Conservation (phyloP, 2,113 vertebrate genomes). For the Clarias macrocephalus region DNA sequence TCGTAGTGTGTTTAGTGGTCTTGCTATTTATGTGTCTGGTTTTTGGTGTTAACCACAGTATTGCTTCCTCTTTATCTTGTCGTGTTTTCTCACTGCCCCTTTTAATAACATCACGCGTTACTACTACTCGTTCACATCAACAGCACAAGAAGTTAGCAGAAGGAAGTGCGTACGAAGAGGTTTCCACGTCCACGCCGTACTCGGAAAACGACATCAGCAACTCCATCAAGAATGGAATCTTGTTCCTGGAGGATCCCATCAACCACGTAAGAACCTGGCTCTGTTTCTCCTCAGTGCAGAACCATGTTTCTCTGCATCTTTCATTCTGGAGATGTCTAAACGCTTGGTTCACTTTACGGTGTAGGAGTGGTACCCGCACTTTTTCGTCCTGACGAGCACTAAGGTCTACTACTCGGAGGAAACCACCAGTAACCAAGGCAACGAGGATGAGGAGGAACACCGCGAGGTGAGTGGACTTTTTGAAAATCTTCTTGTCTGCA, state of each 20-base stretch:
- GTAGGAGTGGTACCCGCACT: conserved; percentile 98
- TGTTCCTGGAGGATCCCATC: conserved; percentile 95
- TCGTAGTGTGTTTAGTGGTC: neutral
- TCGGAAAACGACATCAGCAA: conserved; percentile 98
- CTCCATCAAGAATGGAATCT: conserved; percentile 97
- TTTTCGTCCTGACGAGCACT: conserved; percentile 95
- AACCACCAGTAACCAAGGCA: conserved; percentile 87
- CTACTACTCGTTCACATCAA: neutral
- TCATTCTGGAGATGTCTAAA: neutral
- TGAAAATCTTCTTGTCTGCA: neutral
- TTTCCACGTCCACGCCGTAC: conserved; percentile 88
- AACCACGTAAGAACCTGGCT: conserved; percentile 78
- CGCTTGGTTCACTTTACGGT: neutral
- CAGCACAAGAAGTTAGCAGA: conserved; percentile 99
- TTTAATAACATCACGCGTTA: neutral
- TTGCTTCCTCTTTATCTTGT: neutral
- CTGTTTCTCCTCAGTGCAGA: neutral
- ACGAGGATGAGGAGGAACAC: conserved; percentile 95
- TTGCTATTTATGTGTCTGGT: neutral
- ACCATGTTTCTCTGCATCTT: neutral
- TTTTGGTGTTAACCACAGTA: neutral
- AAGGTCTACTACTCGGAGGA: conserved; percentile 99
- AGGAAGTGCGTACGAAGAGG: conserved; percentile 94
- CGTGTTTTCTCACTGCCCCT: neutral
- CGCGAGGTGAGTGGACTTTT: conserved; percentile 80